Evolutionary conservation across 1,140 invertebrate species (phyloP).

Genomic region (Ditylenchus dipsaci): DNA sequence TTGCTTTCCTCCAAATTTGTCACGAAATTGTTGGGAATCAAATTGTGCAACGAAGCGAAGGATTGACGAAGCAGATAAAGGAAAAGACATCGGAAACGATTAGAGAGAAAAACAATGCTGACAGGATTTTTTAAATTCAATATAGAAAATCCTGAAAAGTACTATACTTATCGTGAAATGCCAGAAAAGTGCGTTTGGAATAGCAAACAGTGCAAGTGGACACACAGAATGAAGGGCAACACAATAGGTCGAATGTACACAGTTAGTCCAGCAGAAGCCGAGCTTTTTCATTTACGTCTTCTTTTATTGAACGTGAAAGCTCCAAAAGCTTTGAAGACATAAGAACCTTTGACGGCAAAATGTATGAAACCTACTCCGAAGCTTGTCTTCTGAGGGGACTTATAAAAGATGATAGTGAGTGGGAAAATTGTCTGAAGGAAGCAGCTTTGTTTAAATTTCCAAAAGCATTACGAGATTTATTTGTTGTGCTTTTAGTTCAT

Average conservation of each 20-base stretch:
- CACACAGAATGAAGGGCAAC: too few species aligned
- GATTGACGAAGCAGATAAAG: too few species aligned
- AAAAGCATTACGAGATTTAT: neutral
- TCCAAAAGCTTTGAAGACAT: neutral
- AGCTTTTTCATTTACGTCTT: neutral
- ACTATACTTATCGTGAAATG: too few species aligned
- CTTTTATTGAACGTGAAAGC: neutral
- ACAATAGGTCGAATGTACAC: neutral
- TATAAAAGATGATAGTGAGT: neutral
- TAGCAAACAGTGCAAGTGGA: too few species aligned
- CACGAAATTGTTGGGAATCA: too few species aligned
- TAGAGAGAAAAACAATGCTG: too few species aligned
- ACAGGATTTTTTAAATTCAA: too few species aligned
- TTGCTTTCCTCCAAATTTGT: too few species aligned
- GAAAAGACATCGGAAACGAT: too few species aligned
- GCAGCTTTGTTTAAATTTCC: neutral
- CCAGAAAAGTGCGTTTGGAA: too few species aligned
- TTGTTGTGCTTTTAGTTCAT: neutral
- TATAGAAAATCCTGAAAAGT: too few species aligned
- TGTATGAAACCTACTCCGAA: neutral
- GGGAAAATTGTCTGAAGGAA: neutral
- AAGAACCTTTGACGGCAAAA: neutral
- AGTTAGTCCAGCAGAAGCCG: neutral
- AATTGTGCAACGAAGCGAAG: too few species aligned
- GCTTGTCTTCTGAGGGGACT: neutral